phyloP scores from a whole-genome alignment of 1,140 invertebrate genomes.

The Trichonephila clavata region DNA sequence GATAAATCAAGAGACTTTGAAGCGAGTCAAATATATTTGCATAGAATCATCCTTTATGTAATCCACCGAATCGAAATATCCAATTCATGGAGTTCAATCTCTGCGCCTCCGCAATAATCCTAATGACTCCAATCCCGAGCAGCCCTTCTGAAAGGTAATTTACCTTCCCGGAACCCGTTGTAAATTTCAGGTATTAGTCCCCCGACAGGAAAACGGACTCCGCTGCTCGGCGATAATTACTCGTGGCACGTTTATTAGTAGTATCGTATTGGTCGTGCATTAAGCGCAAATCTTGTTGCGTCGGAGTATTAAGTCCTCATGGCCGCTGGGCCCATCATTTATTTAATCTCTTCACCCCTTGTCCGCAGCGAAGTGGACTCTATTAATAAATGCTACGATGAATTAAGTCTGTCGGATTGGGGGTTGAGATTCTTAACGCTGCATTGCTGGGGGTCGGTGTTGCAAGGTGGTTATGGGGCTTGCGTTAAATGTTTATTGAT shows the following conservation, averaged over 20 bases:
- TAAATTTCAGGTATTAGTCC: constrained; percentile 10
- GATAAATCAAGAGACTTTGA: too few relatives aligned
- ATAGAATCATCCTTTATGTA: too few relatives aligned
- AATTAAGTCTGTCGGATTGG: neutral
- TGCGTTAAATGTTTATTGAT: neutral
- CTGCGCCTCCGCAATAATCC: neutral
- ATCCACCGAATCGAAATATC: too few relatives aligned
- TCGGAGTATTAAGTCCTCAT: constrained; percentile 10
- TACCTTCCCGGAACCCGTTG: neutral
- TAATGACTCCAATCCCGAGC: neutral
- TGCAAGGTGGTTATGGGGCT: neutral
- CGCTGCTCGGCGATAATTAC: neutral
- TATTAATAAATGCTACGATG: neutral
- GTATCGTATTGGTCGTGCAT: neutral
- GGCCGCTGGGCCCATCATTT: constrained; percentile 19
- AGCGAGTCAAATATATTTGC: too few relatives aligned
- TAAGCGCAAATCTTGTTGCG: neutral
- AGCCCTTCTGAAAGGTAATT: neutral
- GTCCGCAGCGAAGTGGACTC: neutral
- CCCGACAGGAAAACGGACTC: neutral
- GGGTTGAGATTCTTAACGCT: neutral
- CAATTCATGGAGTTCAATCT: too few relatives aligned
- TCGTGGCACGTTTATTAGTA: neutral
- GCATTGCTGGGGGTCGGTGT: neutral
- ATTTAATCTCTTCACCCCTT: constrained; percentile 3